phyloP scores from a whole-genome alignment of 2,888 invertebrate species.

The Trichogramma evanescens region DNA sequence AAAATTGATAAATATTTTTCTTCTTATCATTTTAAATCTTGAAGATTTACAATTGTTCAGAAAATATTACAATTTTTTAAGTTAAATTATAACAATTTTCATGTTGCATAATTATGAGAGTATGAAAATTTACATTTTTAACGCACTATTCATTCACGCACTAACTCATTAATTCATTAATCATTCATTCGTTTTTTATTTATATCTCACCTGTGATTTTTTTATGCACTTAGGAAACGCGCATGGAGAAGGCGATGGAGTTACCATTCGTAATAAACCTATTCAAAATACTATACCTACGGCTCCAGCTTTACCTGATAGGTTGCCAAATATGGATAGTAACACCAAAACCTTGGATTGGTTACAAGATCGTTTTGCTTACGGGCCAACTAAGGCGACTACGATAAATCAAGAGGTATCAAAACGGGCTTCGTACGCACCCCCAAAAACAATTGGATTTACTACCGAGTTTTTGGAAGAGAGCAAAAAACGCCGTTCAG shows the following conservation, averaged over 20 bases:
- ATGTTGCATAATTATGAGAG: too few relatives aligned
- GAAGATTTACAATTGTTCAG: too few relatives aligned
- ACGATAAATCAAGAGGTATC: conserved; percentile 11
- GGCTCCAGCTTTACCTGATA: neutral
- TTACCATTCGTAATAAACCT: neutral
- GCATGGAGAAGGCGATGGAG: neutral
- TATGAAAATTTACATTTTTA: too few relatives aligned
- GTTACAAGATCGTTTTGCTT: conserved; percentile 35
- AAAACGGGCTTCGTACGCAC: conserved; percentile 19
- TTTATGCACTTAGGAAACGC: neutral
- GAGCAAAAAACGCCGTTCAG: neutral
- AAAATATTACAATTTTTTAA: too few relatives aligned
- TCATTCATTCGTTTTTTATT: too few relatives aligned
- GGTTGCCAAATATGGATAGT: conserved; percentile 17
- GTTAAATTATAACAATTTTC: too few relatives aligned
- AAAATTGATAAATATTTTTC: too few relatives aligned
- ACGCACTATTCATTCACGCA: too few relatives aligned
- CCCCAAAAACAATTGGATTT: conserved; percentile 15
- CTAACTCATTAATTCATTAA: too few relatives aligned
- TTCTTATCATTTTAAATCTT: too few relatives aligned
- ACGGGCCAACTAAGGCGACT: conserved; percentile 18
- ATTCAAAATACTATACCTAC: neutral
- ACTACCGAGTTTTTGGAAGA: conserved; percentile 12
- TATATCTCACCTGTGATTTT: too few relatives aligned
- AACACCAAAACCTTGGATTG: conserved; percentile 32